Percentiles rank a stretch among this genome's conserved stretches.
Conservation (phyloP, 2,797 vertebrate genomes). For the Poecilia velifera region DNA sequence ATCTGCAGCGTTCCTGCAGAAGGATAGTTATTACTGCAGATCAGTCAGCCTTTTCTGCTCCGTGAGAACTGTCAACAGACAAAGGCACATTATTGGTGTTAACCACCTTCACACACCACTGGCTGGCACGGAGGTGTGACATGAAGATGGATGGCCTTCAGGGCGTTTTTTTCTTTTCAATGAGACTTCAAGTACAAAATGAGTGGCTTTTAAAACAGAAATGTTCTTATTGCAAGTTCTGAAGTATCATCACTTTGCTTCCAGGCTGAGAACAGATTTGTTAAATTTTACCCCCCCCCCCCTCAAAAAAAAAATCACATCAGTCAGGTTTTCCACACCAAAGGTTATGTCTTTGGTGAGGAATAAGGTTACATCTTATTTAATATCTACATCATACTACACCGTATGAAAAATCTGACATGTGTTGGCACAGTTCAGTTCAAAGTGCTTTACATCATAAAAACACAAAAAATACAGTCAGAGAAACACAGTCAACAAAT, state of each 20-base stretch:
- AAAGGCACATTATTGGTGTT: conserved; percentile 47
- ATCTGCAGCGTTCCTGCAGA: conserved; percentile 41
- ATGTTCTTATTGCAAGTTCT: background rate
- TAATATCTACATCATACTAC: no score
- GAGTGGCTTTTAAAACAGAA: background rate
- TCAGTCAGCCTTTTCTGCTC: conserved; percentile 53
- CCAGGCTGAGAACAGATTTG: background rate
- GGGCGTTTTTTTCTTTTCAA: conserved; percentile 14
- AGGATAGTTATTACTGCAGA: conserved; percentile 58
- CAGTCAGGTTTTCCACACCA: background rate
- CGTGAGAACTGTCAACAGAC: conserved; percentile 50
- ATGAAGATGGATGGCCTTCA: conserved; percentile 39
- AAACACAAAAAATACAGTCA: no score
- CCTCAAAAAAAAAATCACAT: background rate
- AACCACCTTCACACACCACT: conserved; percentile 56
- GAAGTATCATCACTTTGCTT: background rate
- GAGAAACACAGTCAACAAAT: no score
- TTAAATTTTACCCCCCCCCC: background rate
- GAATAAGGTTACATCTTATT: no score
- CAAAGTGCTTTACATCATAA: no score
- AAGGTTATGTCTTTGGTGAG: no score
- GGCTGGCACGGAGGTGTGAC: conserved; percentile 25
- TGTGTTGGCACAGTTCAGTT: no score
- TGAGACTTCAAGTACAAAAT: conserved; percentile 2
- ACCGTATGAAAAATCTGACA: no score